Conservation (phyloP, 2,888 invertebrate species). For the Cerceris rybyensis region DNA sequence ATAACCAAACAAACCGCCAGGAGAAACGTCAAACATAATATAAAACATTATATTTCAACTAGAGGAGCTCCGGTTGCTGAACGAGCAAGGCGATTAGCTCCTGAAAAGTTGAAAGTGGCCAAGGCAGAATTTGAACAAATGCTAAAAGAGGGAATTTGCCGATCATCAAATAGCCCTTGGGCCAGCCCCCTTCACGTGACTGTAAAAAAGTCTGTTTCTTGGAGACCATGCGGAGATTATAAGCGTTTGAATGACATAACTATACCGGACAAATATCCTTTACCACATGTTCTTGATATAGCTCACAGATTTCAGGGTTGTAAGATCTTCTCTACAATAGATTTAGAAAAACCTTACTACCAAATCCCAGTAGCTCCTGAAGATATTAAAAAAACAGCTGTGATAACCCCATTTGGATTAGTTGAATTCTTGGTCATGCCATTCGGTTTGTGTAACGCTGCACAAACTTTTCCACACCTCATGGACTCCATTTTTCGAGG, state of each 20-base stretch:
- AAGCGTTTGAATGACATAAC: slow-evolving; percentile 28
- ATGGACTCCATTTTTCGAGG: neutral
- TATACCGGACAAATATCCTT: slow-evolving; percentile 37
- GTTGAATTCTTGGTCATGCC: neutral
- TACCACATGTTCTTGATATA: slow-evolving; percentile 39
- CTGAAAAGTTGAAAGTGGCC: slow-evolving; percentile 64
- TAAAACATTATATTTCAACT: slow-evolving; percentile 61
- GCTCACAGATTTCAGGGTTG: slow-evolving; percentile 8
- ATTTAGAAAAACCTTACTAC: neutral
- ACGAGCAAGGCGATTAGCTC: slow-evolving; percentile 66
- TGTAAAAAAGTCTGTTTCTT: slow-evolving; percentile 24
- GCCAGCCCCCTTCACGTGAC: slow-evolving; percentile 46
- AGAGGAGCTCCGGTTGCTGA: slow-evolving; percentile 70
- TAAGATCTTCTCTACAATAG: neutral
- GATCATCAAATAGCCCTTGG: slow-evolving; percentile 70
- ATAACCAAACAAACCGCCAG: neutral
- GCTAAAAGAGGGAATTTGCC: slow-evolving; percentile 64
- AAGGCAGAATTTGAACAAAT: slow-evolving; percentile 69
- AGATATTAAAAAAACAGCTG: slow-evolving; percentile 15
- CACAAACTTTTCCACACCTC: neutral
- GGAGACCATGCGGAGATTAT: slow-evolving; percentile 45
- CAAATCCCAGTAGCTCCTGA: slow-evolving; percentile 10
- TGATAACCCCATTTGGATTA: slow-evolving; percentile 13
- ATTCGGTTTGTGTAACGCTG: neutral
- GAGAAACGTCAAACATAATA: slow-evolving; percentile 34